Conservation (phyloP, 1,140 invertebrate species). For the Vanessa atalanta region DNA sequence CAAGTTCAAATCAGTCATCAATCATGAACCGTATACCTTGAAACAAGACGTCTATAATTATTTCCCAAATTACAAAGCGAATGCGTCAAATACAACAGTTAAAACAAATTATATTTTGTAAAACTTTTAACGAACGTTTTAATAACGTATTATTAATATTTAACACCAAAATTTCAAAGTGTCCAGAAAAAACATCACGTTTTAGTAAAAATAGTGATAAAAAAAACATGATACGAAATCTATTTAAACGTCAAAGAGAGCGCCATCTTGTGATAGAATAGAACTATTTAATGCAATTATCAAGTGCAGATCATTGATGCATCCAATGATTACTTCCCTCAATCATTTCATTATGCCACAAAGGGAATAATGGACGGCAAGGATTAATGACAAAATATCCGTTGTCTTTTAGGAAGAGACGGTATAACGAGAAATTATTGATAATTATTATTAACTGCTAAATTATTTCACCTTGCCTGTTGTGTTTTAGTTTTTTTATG, state of each 20-base stretch:
- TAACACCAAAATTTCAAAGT: no score
- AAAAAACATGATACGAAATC: not conserved
- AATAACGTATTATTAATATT: no score
- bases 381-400: conserved; percentile 66
- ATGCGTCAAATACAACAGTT: not conserved
- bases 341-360: conserved; percentile 68
- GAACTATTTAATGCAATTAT: conserved; percentile 3
- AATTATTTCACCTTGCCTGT: no score
- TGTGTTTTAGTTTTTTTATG: no score
- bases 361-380: conserved; percentile 38
- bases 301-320: conserved; percentile 3
- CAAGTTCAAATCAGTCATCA: conserved; percentile 11
- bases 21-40: conserved; percentile 7
- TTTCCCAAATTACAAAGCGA: conserved; percentile 18
- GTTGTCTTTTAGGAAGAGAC: conserved; percentile 45
- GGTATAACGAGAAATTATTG: conserved; percentile 36
- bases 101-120: not conserved
- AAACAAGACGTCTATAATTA: conserved; percentile 16
- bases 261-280: not conserved
- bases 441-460: no score
- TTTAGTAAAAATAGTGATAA: no score
- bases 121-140: not conserved
- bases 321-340: conserved; percentile 50
- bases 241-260: not conserved
- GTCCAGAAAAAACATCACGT: no score